Evolutionary conservation across 2,888 invertebrate genomes (phyloP), one percentile per base, ranked within the genome.

Genomic region (Oscheius sp.): DNA sequence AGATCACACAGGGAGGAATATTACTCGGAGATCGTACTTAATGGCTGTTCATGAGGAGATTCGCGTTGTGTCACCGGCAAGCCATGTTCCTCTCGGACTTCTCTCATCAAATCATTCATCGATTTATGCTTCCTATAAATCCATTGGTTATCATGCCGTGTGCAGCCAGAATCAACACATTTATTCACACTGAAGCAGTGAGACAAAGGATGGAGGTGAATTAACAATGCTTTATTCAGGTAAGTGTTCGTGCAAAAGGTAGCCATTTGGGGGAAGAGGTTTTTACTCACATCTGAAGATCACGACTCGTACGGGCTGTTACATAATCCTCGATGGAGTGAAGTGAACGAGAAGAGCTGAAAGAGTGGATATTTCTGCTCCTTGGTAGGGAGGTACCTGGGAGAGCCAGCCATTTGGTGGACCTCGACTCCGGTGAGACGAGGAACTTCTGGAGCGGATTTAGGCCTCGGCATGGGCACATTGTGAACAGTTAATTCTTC

Each of bases 301-400:
- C 61, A 29, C 61, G 61, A 61, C 61, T 61, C 29, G 61, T 61
- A n/a, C 61, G 25, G 1, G 61, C 61, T n/a, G 61, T 61, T 10
- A 61, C 31, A 31, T 61, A 61, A 27, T 61, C 61, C 2, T 39
- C 61, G 3, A 27, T 29, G 1, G 61, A 61, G 55, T n/a, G 31
- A 17, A 17, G 33, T 1, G 64, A 64, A 10, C 46, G 53, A 17
- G 65, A 65, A 23, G 53, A 48, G 23, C 53, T 45, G 37, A n/a
- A 45, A 50, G 6, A 3, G 17, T 46, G 8, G 12, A 6, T 45
- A n/a, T 45, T n/a, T 45, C 17, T 15, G 27, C 5, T 27, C 27
- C 50, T 27, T 20, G 42, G 15, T 3, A 17, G 42, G 12, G 20
- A 42, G n/a, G 4, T 42, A 53, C 53, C 53, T 34, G 10, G 55